Base-by-base conservation (phyloP, 2,797 vertebrate species). In the Crypturellus tataupa region DNA sequence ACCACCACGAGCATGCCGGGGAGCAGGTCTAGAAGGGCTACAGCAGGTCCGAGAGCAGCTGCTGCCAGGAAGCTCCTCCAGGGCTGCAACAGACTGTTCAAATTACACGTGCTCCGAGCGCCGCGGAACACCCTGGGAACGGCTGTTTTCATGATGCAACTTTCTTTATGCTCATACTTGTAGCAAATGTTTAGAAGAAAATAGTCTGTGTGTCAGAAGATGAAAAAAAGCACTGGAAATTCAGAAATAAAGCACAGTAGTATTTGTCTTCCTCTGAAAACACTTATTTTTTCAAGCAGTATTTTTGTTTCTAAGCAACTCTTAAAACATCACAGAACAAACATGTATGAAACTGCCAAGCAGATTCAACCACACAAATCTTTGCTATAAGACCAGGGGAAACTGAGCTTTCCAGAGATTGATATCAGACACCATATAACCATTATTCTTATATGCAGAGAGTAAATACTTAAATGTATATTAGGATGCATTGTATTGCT, bases 31-130 rank as follows among this genome's bases (percentile, higher is more conserved):
- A 44, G 63, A 42, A 33, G 5, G 78, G 58, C 24, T 56, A 6
- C 72, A 89, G 88, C 88, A 76, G 63, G 47, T 83, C 5, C 67
- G 72, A 2, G 33, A 91, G 88, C 82, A 76, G 69, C 68, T 88
- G 88, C 81, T 21, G 64, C 62, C 72, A 53, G 31, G 46, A 40
- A 68, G 68, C 24, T 63, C 70, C 80, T 80, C 91, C 81, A 39
- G 73, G 81, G 46, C 83, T 76, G 62, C 19, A 49, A 24, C 62
- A n/a, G 3, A 8, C 58, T 73, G 67, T 69, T 59, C 72, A 39
- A 53, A 70, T 7, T 4, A 12, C 44, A 33, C 39, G 3, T 6
- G 64, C 77, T 71, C 44, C 4, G 40, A 59, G 68, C 79, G 91
- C 78, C 51, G 21, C 33, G 16, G 25, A 31, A 40, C 64, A 49